Evolutionary conservation across 1,140 invertebrate species (phyloP).

Genomic region (Euura saliciscinereae): DNA sequence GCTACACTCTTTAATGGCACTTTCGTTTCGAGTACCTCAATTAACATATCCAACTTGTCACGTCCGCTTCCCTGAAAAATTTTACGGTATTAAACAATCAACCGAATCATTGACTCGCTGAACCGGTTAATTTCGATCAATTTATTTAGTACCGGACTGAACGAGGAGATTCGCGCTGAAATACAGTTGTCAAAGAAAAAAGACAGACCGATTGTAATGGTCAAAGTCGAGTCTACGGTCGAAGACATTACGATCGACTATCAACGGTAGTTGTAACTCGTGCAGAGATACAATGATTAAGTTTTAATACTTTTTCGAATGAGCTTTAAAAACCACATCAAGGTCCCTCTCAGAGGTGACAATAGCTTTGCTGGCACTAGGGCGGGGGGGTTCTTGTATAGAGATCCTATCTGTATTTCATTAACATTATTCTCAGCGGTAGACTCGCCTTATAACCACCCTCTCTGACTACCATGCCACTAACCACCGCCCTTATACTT

Average conservation of each 20-base stretch:
- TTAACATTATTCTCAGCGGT: slow-evolving; percentile 60
- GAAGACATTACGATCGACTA: neutral
- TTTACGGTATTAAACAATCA: neutral
- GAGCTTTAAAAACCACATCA: neutral
- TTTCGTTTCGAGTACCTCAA: slow-evolving; percentile 51
- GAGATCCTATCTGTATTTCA: slow-evolving; percentile 61
- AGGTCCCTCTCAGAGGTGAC: slow-evolving; percentile 13
- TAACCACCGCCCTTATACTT: slow-evolving; percentile 10
- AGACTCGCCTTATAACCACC: slow-evolving; percentile 34
- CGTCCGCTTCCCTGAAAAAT: too few relatives aligned
- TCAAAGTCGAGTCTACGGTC: slow-evolving; percentile 10
- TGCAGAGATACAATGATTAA: neutral
- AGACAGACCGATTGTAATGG: neutral
- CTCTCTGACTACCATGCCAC: slow-evolving; percentile 17
- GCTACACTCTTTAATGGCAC: slow-evolving; percentile 48
- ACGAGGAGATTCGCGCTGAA: neutral
- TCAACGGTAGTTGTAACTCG: neutral
- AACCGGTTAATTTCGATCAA: slow-evolving; percentile 29
- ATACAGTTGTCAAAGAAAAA: neutral
- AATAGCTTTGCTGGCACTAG: slow-evolving; percentile 24
- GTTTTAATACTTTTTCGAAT: neutral
- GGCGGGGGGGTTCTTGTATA: slow-evolving; percentile 50
- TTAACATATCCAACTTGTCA: slow-evolving; percentile 31
- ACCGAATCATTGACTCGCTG: neutral
- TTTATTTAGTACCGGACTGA: slow-evolving; percentile 35